A percentile compares a stretch with the other conserved stretches of the same genome.
phyloP scores from a whole-genome alignment of 2,113 vertebrate species.

The Dipodomys spectabilis region DNA sequence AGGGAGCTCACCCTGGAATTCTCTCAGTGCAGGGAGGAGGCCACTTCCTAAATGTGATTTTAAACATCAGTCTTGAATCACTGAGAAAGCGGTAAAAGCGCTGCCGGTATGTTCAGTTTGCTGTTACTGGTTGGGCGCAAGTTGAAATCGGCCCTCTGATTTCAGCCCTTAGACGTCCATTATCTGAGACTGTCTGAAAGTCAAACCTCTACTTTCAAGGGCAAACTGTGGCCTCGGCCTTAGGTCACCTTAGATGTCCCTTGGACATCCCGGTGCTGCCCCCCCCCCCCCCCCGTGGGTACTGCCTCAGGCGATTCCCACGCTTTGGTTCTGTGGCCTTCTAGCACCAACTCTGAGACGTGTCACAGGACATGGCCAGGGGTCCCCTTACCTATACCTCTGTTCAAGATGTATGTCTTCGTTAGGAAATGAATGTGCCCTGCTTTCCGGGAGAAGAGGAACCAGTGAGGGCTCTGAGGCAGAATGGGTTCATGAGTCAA shows the following conservation, averaged over 20 bases:
- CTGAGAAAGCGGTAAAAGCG: not conserved
- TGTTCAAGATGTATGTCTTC: too few species aligned
- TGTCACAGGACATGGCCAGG: not conserved
- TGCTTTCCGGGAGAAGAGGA: too few species aligned
- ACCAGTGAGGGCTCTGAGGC: not conserved
- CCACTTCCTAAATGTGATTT: not conserved
- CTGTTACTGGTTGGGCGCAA: not conserved
- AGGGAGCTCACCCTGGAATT: not conserved
- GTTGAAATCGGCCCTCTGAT: not conserved
- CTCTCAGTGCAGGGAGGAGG: not conserved
- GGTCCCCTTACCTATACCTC: not conserved
- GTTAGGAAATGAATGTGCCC: too few species aligned
- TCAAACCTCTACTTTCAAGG: too few species aligned
- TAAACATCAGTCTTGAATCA: not conserved
- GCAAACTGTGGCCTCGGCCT: not conserved
- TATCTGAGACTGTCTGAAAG: too few species aligned
- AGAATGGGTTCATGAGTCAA: not conserved
- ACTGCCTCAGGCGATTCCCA: accelerated
- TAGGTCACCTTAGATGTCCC: too few species aligned
- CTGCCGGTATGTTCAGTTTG: not conserved
- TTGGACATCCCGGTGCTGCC: not conserved
- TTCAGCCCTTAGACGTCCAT: too few species aligned
- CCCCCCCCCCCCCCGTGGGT: too few species aligned
- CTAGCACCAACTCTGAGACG: not conserved
- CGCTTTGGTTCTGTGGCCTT: not conserved